These are phyloP conservation scores for Silurus lanzhouensis DNA, from an alignment of 2,797 vertebrate species.

Conservation along the genomic window DNA sequence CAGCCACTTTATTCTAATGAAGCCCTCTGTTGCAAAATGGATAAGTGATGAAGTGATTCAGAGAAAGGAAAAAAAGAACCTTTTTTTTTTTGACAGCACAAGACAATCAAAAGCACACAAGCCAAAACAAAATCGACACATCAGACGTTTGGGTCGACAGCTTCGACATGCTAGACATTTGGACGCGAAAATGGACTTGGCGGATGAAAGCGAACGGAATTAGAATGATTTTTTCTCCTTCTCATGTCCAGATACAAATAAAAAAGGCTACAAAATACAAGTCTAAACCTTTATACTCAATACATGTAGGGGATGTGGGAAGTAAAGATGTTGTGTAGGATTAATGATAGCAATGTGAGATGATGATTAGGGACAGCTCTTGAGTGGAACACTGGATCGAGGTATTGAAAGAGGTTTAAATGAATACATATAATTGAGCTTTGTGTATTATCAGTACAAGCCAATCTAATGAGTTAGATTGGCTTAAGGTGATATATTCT, in stretches of 20 bases:
- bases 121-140: conserved; percentile 38
- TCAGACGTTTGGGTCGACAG: conserved; percentile 36
- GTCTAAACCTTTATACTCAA: neutral
- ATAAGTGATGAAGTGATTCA: conserved; percentile 28
- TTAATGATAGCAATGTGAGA: conserved; percentile 8
- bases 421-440: conserved; percentile 25
- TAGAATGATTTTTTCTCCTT: conserved; percentile 7
- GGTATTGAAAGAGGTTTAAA: conserved; percentile 22
- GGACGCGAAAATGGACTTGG: conserved; percentile 36
- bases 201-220: conserved; percentile 17
- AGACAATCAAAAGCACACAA: conserved; percentile 28
- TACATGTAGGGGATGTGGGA: conserved; percentile 8
- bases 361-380: conserved; percentile 33
- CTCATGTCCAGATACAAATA: neutral
- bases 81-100: conserved; percentile 23
- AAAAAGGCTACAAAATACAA: neutral
- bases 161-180: conserved; percentile 38
- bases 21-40: conserved; percentile 34
- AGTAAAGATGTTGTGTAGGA: conserved; percentile 2
- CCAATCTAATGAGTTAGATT: conserved; percentile 23
- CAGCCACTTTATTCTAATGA: conserved; percentile 43
- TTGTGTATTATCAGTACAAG: conserved; percentile 9
- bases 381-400: conserved; percentile 8
- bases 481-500: conserved; percentile 33
- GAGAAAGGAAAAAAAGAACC: conserved; percentile 10